Base-by-base conservation (phyloP, 2,113 vertebrate species). In the Paracanthobrama guichenoti region DNA sequence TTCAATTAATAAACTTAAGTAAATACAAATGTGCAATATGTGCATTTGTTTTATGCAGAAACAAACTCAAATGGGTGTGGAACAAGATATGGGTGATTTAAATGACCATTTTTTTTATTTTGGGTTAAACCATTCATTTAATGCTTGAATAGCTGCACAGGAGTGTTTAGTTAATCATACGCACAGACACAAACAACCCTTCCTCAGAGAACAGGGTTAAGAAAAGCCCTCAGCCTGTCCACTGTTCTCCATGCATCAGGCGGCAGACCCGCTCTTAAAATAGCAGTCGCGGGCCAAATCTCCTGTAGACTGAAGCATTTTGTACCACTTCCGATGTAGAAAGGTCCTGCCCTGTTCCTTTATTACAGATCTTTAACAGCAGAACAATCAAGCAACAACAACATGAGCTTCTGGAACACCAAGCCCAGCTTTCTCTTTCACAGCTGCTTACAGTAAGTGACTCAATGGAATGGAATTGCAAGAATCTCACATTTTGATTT, bases 301-400 rank as follows among this genome's bases (percentile, higher is more conserved):
- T 89, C 92, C 85, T 90, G 89, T 87, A 89, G 91, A 92, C 90
- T 84, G 88, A 87, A 89, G 81, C 81, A 90, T 91, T 92, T 92
- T 86, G 71, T 86, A 88, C 88, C 39, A 87, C 88, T 91, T 93
- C 91, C 90, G 90, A 93, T 48, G 90, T 87, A 92, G 89, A 92
- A 89, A 87, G 90, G 86, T 90, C 93, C 90, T 89, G 62, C 92
- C 92, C 92, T 88, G 82, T 86, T 91, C 87, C 90, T 92, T 89
- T 91, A 93, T 91, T 89, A 92, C 87, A 91, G 86, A 91, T 91
- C 81, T 86, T 88, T 89, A 90, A 91, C 90, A 91, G 88, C 86
- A 93, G 89, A 94, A 94, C 92, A 94, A 93, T 94, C 89, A 89
- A 86, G 83, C 81, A 89, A 89, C 87, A 90, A 89, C 87, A 90